Percentiles rank a stretch among this genome's conserved stretches.
These are phyloP conservation scores for Portevinia maculata DNA, from an alignment of 2,888 invertebrate genomes.

Conservation along the genomic window DNA sequence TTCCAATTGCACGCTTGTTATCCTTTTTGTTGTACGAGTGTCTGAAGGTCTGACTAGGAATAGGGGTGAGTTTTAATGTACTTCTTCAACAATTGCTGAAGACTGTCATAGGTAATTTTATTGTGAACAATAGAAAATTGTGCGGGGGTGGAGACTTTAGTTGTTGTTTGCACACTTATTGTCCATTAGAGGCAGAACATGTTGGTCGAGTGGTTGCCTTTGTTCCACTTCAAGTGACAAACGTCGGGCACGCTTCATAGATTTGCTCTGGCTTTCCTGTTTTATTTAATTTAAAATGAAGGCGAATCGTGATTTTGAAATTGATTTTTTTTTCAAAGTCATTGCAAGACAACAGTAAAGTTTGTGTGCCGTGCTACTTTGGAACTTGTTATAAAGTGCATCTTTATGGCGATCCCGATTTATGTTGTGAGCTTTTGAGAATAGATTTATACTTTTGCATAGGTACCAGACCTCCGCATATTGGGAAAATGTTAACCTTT, in stretches of 20 bases:
- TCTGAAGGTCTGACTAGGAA: too few relatives aligned
- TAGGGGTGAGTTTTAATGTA: constrained; percentile 52
- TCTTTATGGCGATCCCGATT: too few relatives aligned
- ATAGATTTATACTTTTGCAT: too few relatives aligned
- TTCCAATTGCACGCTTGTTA: constrained; percentile 56
- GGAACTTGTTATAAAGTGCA: too few relatives aligned
- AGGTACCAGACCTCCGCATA: too few relatives aligned
- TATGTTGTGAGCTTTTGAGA: too few relatives aligned
- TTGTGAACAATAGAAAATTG: constrained; percentile 42
- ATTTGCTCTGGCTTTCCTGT: constrained; percentile 14
- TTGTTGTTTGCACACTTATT: constrained; percentile 60
- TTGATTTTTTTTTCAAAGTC: too few relatives aligned
- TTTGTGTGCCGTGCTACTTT: too few relatives aligned
- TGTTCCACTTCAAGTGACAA: constrained; percentile 61
- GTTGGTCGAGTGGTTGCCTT: constrained; percentile 24
- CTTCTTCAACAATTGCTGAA: constrained; percentile 35
- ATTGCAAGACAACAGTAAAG: too few relatives aligned
- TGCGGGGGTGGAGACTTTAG: constrained; percentile 48
- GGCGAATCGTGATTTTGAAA: background rate
- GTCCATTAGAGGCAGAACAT: constrained; percentile 48
- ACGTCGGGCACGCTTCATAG: constrained; percentile 44
- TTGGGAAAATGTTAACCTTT: too few relatives aligned
- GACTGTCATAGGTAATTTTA: constrained; percentile 42
- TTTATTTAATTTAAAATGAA: background rate
- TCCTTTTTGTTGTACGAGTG: constrained; percentile 6